Evolutionary conservation across 1,140 invertebrate genomes (phyloP), one percentile per base, ranked within the genome.

Genomic region (Pantala flavescens): DNA sequence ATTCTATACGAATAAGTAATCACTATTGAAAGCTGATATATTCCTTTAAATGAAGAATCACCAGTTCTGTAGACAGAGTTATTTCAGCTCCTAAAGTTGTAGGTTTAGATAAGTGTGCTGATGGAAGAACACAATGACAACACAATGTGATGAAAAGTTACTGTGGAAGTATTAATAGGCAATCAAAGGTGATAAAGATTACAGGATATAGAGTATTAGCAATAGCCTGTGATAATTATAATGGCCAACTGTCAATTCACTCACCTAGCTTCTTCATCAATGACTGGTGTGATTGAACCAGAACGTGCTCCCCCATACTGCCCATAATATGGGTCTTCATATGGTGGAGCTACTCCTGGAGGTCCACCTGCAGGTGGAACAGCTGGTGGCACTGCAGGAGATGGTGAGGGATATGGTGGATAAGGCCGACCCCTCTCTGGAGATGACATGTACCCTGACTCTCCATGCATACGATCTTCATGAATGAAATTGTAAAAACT

Each of bases 241-340:
- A 36, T 36, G 9, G 28, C 9, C 9, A 36, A 36, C 28, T 36
- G 28, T 9, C 28, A 36, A 36, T 36, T 70, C 63, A 70, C 78
- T 78, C 87, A 93, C 90, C 91, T 91, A 71, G 94, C 87, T 84
- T 97, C 94, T 82, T 96, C 94, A 81, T 97, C 94, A 75, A 96
- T 95, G 23, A 93, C 90, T 0, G 94, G 93, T 12, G 94, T 93
- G 49, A 94, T 92, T 7, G 89, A 90, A 43, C 89, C 87, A 5
- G 91, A 90, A 73, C 91, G 82, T 0, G 88, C 85, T 0, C 86
- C 85, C n/a, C 49, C 49, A 80, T 91, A 93, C 79, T 93, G 91
- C 19, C 90, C 89, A 79, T 95, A 95, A 82, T 95, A 95, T 0
- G 92, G 91, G 80, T 95, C 93, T 80, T 95, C 93, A 79, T 93